These are phyloP conservation scores for Orientallactaga sibirica DNA, from an alignment of 2,797 vertebrate species.

Conservation along the genomic window DNA sequence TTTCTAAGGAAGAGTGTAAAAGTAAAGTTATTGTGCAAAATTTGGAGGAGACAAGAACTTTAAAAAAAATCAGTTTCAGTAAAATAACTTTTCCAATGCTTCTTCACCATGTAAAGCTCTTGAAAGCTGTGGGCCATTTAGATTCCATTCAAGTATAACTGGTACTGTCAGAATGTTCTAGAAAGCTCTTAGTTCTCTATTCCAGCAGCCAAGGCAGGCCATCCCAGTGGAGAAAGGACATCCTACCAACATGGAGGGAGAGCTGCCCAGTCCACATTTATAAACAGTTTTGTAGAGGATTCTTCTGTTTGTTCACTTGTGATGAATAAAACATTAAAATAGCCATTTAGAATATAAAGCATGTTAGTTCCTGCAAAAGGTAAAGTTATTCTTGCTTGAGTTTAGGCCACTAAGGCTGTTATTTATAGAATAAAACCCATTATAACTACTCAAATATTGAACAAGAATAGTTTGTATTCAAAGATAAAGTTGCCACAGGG, in stretches of 20 bases:
- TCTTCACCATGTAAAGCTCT: background rate
- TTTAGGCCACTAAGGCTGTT: conserved; percentile 72
- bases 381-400: conserved; percentile 75
- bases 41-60: background rate
- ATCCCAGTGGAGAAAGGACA: background rate
- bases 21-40: background rate
- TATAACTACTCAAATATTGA: conserved; percentile 83
- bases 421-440: conserved; percentile 82
- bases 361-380: conserved; percentile 67
- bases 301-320: conserved; percentile 66
- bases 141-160: conserved; percentile 16
- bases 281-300: conserved; percentile 23
- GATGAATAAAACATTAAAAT: conserved; percentile 83
- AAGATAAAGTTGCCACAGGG: conserved; percentile 81
- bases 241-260: background rate
- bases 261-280: background rate
- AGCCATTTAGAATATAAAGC: conserved; percentile 78
- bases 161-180: conserved; percentile 30
- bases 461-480: conserved; percentile 79
- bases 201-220: background rate
- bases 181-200: conserved; percentile 8
- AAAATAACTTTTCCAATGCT: background rate
- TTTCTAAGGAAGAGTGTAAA: conserved; percentile 24
- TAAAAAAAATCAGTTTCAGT: background rate
- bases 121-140: background rate